Base-by-base conservation (phyloP, 2,113 vertebrate species). In the Leucosticte australis region DNA sequence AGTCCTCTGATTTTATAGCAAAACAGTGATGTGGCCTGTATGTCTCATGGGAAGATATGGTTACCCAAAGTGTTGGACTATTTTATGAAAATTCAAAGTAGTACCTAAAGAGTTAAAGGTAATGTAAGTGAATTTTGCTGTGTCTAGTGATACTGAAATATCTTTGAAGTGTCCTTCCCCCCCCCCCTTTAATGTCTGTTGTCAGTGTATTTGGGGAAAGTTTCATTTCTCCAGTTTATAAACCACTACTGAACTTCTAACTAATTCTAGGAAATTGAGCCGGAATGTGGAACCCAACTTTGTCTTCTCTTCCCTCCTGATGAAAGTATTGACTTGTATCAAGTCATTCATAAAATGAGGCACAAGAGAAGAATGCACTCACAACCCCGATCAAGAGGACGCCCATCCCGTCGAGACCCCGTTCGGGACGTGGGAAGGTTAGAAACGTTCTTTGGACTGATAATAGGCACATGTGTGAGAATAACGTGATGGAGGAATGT, bases 341-440 rank as follows among this genome's bases (percentile, higher is more conserved):
- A 99, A 97, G 98, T 99, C 97, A 99, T 99, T 98, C 99, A 99
- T 96, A 99, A 98, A 97, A 98, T 99, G 98, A 99, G 99, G 96
- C 99, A 99, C 98, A 99, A 99, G 98, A 98, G 98, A 98, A 98
- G 98, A 98, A 99, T 99, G 95, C 98, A 99, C 73, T 99, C 99
- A 89, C 99, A 99, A 87, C 99, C 98, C 69, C 98, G 99, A 91
- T 99, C 99, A 89, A 98, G 99, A 98, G 99, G 98, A 97, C 98
- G 99, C 67, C 98, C 98, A 71, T 98, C 98, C 65, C 98, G 98
- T 95, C 98, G 99, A 98, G 99, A 99, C 97, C 98, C 98, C 52
- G 98, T 98, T 98, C 98, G 99, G 95, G 99, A 99, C 95, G 98
- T 99, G 99, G 99, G 99, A 99, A 99, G 99, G 99, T 99, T 99